Base-by-base conservation (phyloP, 2,888 invertebrate genomes). In the Torymus tubicola region DNA sequence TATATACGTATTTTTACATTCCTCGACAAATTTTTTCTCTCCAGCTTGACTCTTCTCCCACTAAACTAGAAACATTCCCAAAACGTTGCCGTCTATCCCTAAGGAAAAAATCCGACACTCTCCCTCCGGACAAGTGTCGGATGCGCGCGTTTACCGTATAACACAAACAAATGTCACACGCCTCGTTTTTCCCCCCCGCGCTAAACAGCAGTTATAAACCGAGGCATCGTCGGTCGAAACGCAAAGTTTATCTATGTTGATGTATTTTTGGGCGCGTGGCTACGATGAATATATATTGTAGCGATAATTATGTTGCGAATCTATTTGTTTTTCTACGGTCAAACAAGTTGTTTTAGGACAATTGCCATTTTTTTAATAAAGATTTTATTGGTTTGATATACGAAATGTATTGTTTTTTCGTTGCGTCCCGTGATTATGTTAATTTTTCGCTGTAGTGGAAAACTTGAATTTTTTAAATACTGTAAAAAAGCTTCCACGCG, bases 131-230 rank as follows among this genome's bases (percentile, higher is more conserved):
- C 75, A 75, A 75, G 75, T 75, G 75, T 67, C 67, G 75, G 75
- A 68, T 75, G 52, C 67, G 60, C 50, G 60, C 67, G 75, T 75
- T 75, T 75, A 75, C 67, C 52, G 12, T 21, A 50, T 65, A 60
- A 75, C 67, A 60, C 67, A 75, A 75, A 75, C 75, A 75, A 75
- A 67, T 60, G 67, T 75, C 67, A 16, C 50, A 52, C 60, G 67
- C 75, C 75, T 60, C 75, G 75, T 67, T 75, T 60, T 8, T 13
- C 63, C 24, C 1, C 1, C 24, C 4, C 4, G 31, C 63, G 42
- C 42, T 72, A 72, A 53, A 24, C 61, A 63, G 21, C 2, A 24
- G 57, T 58, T 31, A 31, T 31, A 31, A 4, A 31, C 31, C 31
- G 31, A 31, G 31, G 31, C 31, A 31, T 31, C 31, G 31, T 3